Evolutionary conservation across 2,888 invertebrate genomes (phyloP).

Genomic region (Chesias legatella): DNA sequence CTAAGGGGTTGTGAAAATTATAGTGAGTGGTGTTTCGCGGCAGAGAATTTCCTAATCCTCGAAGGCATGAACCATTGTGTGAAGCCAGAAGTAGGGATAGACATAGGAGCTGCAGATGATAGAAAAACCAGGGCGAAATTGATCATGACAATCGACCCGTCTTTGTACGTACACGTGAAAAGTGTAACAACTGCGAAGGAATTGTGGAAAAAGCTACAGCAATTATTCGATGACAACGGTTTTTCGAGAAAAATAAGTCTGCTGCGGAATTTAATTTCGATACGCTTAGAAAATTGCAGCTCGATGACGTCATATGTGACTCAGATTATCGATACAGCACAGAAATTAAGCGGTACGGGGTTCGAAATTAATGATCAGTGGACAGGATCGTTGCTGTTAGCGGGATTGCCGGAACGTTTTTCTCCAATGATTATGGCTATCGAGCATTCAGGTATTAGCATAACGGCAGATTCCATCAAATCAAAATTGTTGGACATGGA

Average conservation of each 20-base stretch:
- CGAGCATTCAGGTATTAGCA: constrained; percentile 1
- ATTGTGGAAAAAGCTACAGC: constrained; percentile 13
- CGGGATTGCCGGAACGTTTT: constrained; percentile 20
- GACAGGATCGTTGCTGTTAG: constrained; percentile 28
- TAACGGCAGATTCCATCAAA: constrained; percentile 3
- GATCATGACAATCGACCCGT: constrained; percentile 22
- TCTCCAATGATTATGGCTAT: constrained; percentile 13
- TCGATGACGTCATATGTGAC: too few species aligned
- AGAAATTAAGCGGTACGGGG: constrained; percentile 26
- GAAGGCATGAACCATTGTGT: neutral
- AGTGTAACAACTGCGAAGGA: constrained; percentile 4
- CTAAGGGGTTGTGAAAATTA: too few species aligned
- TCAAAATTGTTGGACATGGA: constrained; percentile 1
- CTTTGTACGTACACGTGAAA: constrained; percentile 15
- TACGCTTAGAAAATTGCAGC: too few species aligned
- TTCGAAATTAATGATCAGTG: constrained; percentile 32
- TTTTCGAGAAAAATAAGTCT: too few species aligned
- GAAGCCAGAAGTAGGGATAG: neutral
- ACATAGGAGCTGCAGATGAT: constrained; percentile 1
- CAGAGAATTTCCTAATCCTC: too few species aligned
- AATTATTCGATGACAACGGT: constrained; percentile 18
- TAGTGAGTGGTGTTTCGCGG: too few species aligned
- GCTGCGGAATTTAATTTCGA: too few species aligned
- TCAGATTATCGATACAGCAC: constrained; percentile 28
- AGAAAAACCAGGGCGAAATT: constrained; percentile 14